A percentile compares a stretch with the other conserved stretches of the same genome.
phyloP scores from a whole-genome alignment of 1,140 invertebrate species.

The Pseudobourletiella spinata region DNA sequence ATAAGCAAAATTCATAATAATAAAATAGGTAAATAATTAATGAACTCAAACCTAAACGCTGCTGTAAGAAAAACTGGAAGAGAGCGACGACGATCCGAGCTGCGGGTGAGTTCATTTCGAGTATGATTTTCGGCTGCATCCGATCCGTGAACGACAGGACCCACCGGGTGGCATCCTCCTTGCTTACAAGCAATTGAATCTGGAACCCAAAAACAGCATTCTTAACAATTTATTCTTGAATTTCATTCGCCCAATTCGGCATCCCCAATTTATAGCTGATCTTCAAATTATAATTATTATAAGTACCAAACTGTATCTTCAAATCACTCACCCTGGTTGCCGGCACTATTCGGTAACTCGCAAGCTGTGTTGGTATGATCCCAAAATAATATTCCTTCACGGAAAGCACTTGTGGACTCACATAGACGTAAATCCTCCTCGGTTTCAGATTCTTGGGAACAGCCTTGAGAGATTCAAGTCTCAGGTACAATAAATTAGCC shows the following conservation, averaged over 20 bases:
- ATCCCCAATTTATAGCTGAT: not conserved
- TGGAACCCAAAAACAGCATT: not conserved
- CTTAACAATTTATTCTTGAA: not conserved
- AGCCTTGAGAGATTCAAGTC: not conserved
- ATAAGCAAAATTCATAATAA: not conserved
- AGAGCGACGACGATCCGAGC: conserved; percentile 25
- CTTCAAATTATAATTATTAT: not conserved
- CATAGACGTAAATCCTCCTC: conserved; percentile 77
- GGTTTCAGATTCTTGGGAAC: conserved; percentile 47
- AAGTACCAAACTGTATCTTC: too few species aligned
- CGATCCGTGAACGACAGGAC: conserved; percentile 21
- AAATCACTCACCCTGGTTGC: conserved; percentile 80
- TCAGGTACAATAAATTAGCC: conserved; percentile 13
- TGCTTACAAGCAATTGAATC: conserved; percentile 13
- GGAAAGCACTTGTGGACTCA: conserved; percentile 75
- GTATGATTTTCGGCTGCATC: conserved; percentile 18
- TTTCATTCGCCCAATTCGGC: not conserved
- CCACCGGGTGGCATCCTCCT: not conserved
- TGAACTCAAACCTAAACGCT: conserved; percentile 28
- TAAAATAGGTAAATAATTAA: too few species aligned
- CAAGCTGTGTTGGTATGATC: conserved; percentile 80
- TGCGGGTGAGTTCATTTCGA: conserved; percentile 21
- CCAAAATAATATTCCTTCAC: conserved; percentile 85
- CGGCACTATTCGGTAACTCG: conserved; percentile 81
- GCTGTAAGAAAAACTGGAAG: conserved; percentile 28